Percentiles rank a stretch among this genome's conserved stretches.
phyloP scores from a whole-genome alignment of 2,113 vertebrate genomes.

The Prolemur simus region DNA sequence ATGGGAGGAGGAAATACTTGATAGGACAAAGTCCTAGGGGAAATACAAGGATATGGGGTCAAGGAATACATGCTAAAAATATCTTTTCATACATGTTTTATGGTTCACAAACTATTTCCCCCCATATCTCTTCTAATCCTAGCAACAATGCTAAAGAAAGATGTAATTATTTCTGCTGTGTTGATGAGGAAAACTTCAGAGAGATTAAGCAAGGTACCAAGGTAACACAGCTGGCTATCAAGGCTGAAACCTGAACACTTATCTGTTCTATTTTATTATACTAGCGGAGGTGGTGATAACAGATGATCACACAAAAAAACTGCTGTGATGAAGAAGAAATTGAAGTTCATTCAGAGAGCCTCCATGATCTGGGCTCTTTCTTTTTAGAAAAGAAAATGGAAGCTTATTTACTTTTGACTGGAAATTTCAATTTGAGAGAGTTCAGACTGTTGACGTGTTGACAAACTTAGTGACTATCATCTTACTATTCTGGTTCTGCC shows the following conservation, averaged over 20 bases:
- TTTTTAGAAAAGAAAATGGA: background rate
- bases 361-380: background rate
- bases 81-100: background rate
- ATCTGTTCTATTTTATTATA: background rate
- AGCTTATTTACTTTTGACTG: background rate
- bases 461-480: background rate
- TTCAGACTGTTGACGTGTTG: background rate
- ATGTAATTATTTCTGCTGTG: background rate
- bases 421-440: background rate
- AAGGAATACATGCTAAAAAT: background rate
- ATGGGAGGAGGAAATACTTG: background rate
- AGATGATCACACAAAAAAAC: background rate
- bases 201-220: background rate
- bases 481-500: background rate
- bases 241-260: background rate
- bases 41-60: background rate
- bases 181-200: background rate
- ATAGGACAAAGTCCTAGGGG: background rate
- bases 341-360: background rate
- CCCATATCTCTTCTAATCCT: background rate
- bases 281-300: background rate
- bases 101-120: background rate
- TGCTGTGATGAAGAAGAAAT: background rate
- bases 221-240: background rate
- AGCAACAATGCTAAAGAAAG: background rate